phyloP scores from a whole-genome alignment of 2,888 invertebrate species.

The Agelastica alni region DNA sequence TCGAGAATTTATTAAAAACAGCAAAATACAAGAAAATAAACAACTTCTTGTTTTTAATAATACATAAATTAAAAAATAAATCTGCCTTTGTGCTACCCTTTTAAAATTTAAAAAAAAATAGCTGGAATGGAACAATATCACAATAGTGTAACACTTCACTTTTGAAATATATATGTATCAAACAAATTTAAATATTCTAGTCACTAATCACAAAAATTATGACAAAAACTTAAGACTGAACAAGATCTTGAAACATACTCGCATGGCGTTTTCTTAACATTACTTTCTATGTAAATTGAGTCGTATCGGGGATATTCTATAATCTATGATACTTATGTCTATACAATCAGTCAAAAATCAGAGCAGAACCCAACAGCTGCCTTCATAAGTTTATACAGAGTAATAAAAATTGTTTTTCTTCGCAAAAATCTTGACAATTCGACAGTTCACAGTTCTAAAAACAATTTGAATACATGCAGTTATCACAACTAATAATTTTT shows the following conservation, averaged over 20 bases:
- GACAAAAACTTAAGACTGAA: neutral
- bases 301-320: slow-evolving; percentile 1
- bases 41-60: no score
- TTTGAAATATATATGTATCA: neutral
- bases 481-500: no score
- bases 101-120: neutral
- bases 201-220: slow-evolving; percentile 7
- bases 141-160: slow-evolving; percentile 9
- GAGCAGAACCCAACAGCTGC: slow-evolving; percentile 1
- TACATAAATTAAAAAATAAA: neutral
- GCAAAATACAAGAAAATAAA: no score
- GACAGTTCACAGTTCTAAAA: no score
- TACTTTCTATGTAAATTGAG: slow-evolving; percentile 10
- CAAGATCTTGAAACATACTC: slow-evolving; percentile 2
- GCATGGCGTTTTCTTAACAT: neutral
- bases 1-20: no score
- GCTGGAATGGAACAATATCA: slow-evolving; percentile 14
- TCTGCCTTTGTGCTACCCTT: neutral
- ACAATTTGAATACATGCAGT: no score
- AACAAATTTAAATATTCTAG: slow-evolving; percentile 1
- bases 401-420: neutral
- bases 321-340: slow-evolving; percentile 7
- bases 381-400: slow-evolving; percentile 7
- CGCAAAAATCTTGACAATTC: no score
- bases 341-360: slow-evolving; percentile 16